Base-by-base conservation (phyloP, 2,797 vertebrate species). In the Tokudaia muenninki region DNA sequence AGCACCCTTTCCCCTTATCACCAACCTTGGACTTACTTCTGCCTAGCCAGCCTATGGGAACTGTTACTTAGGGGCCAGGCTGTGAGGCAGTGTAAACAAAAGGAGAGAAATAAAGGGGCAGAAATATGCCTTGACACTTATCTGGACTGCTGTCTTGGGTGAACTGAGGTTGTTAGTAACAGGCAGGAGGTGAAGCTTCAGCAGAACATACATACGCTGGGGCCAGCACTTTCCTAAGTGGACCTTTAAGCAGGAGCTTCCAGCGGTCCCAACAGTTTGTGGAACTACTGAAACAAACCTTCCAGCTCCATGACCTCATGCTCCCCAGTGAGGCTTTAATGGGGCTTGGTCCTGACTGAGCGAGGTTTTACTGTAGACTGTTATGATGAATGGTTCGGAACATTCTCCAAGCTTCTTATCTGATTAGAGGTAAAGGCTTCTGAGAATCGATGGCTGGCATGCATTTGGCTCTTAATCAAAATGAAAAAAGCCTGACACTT, bases 301-400 rank as follows among this genome's bases (percentile, higher is more conserved):
- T 65, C 29, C 37, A 13, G 0, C 9, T 22, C 31, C 2, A 1
- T 21, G 57, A 44, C 63, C 26, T 61, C 10, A 37, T 44, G 31
- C 24, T 29, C 19, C 50, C 3, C 13, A 29, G 17, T 11, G 7
- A 0, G 0, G 34, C n/a, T 47, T 29, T 72, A 34, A 55, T n/a
- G 83, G 16, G 61, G 44, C 12, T 50, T n/a, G 44, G 19, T 4
- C 11, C 37, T 50, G 81, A 74, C 34, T 2, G 14, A 55, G 11
- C 1, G 4, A 2, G 37, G 34, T 19, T 52, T 55, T n/a, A 47
- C 41, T n/a, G 44, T 41, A 24, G 17, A 31, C 11, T 22, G 67
- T 67, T 41, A 70, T 1, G 3, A 7, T 22, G n/a, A 22, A 31
- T 19, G 17, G 41, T 86, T 67, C 83, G n/a, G 63, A 52, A 50